Evolutionary conservation across 2,888 invertebrate genomes (phyloP).

Genomic region (Amphipoea oculea): DNA sequence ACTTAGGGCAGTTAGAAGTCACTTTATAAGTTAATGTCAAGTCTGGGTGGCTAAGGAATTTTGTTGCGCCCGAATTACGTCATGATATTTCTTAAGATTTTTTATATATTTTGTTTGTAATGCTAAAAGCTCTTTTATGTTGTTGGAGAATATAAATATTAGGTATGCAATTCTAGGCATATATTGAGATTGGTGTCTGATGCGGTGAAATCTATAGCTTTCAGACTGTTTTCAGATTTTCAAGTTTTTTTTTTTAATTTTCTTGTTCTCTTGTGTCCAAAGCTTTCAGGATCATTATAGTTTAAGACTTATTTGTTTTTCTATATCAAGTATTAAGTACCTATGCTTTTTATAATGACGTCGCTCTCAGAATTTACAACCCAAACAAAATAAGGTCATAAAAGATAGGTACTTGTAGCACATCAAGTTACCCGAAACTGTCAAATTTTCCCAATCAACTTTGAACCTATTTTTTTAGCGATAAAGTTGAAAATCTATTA

Average conservation of each 20-base stretch:
- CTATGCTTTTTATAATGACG: too few relatives aligned
- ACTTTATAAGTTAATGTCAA: slow-evolving; percentile 69
- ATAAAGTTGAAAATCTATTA: too few relatives aligned
- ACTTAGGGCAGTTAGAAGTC: slow-evolving; percentile 70
- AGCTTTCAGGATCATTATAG: not conserved
- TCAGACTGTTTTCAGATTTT: too few relatives aligned
- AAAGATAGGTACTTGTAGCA: not conserved
- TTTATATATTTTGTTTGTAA: slow-evolving; percentile 1
- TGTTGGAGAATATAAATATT: slow-evolving; percentile 23
- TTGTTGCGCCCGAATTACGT: slow-evolving; percentile 14
- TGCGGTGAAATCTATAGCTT: not conserved
- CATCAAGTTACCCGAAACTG: too few relatives aligned
- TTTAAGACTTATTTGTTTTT: not conserved
- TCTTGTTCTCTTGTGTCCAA: not conserved
- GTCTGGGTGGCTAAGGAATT: slow-evolving; percentile 20
- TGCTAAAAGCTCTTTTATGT: slow-evolving; percentile 38
- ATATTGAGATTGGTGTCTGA: not conserved
- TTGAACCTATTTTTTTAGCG: too few relatives aligned
- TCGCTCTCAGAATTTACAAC: not conserved
- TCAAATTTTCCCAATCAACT: too few relatives aligned
- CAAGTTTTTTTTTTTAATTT: too few relatives aligned
- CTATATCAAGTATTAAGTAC: not conserved
- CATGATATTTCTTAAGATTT: not conserved
- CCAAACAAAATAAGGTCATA: not conserved
- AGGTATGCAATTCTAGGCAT: not conserved